Evolutionary conservation across 2,888 invertebrate species (phyloP), one percentile per base, ranked within the genome.

Genomic region (Mythimna ferrago): DNA sequence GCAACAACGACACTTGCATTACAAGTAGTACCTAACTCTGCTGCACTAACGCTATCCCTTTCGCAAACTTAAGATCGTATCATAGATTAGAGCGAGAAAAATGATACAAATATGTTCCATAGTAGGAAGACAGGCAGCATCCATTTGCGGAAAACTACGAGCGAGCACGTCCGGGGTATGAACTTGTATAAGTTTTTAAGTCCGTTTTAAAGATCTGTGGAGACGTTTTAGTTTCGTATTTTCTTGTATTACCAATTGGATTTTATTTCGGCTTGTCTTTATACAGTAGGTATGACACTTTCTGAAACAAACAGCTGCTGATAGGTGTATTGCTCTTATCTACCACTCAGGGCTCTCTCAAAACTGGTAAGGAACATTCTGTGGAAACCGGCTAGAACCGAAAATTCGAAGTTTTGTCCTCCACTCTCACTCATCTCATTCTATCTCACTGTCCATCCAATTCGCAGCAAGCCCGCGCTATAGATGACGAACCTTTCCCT

Each of bases 41-140:
- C 53, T 75, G 66, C 66, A 68, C 5, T 63, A 9, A 0, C 11
- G 26, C 61, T 68, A 63, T 81, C 70, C 35, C 64, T 66, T 63
- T 79, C 78, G 6, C 64, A 56, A 71, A 57, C 19, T 44, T 9
- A 26, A 54, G 32, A 38, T 54, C 44, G 14, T 21, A 58, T 44
- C 5, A 38, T 64, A 62, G 6, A 67, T 54, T 26, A 64, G 77
- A 82, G 63, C 44, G 80, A 66, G 81, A 80, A 19, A 76, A 57
- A 19, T 48, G 38, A 67, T 73, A 65, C 73, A 73, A 76, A 73
- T 73, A 69, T 76, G 67, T 81, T 79, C 66, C 76, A 21, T 66
- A 83, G 73, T 84, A 89, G 89, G 89, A 89, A 89, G 87, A 87
- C 87, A 87, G 87, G 89, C 87, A 83, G 79, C 79, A 82, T 86